Evolutionary conservation across 2,113 vertebrate genomes (phyloP).

Genomic region (Muscicapa adusta): DNA sequence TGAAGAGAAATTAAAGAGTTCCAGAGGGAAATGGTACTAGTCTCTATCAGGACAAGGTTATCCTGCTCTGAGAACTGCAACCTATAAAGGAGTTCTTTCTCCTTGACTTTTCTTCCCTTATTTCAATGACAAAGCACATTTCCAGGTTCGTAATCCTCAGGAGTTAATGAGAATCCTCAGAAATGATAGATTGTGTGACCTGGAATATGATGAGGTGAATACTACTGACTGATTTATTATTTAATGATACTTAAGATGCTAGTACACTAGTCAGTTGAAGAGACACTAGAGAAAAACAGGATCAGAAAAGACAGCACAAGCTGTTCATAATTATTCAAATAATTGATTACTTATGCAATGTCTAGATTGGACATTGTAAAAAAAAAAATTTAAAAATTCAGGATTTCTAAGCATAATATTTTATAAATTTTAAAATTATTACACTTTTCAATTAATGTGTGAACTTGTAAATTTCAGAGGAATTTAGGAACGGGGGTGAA

Average conservation of each 20-base stretch:
- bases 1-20: not conserved
- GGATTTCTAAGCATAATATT: not conserved
- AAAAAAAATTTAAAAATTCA: not conserved
- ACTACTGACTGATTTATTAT: not conserved
- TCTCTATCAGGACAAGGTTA: not conserved
- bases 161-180: not conserved
- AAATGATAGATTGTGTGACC: not conserved
- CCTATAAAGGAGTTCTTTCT: not conserved
- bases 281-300: not conserved
- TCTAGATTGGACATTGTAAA: not conserved
- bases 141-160: not conserved
- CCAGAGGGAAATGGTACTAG: not conserved
- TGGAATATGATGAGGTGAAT: not conserved
- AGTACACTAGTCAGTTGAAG: not conserved
- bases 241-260: not conserved
- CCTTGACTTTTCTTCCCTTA: not conserved
- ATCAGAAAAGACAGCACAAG: not conserved
- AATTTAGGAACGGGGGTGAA: not conserved
- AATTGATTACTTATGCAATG: not conserved
- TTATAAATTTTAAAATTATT: not conserved
- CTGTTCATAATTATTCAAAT: not conserved
- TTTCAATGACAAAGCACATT: not conserved
- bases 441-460: not conserved
- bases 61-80: not conserved
- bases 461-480: not conserved